Percentiles rank a stretch among this genome's conserved stretches.
Evolutionary conservation across 1,140 invertebrate species (phyloP).

Genomic region (Philotrypesis tridentata): DNA sequence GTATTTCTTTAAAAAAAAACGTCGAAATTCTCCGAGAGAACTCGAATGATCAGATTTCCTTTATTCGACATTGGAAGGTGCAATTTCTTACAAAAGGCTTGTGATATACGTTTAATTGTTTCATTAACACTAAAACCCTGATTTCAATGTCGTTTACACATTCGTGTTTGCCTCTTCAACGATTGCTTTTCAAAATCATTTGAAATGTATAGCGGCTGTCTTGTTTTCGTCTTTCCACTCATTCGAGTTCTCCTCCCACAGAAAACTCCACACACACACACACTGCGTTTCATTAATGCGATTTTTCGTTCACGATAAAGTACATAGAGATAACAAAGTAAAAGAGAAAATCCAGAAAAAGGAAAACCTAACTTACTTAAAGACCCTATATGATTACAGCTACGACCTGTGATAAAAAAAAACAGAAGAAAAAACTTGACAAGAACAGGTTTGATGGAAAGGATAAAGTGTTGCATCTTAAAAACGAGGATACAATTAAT

Average conservation of each 20-base stretch:
- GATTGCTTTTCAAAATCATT: neutral
- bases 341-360: conserved; percentile 46
- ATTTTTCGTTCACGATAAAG: conserved; percentile 17
- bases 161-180: too few relatives aligned
- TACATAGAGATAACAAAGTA: conserved; percentile 35
- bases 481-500: conserved; percentile 59
- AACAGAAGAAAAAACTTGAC: conserved; percentile 53
- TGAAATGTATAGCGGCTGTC: too few relatives aligned
- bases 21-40: conserved; percentile 13
- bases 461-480: conserved; percentile 57
- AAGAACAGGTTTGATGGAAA: conserved; percentile 59
- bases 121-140: neutral
- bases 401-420: conserved; percentile 58
- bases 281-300: conserved; percentile 8
- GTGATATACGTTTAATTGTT: conserved; percentile 9
- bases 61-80: neutral
- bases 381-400: conserved; percentile 57
- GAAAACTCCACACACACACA: neutral
- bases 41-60: neutral
- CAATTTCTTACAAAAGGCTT: conserved; percentile 17
- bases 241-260: neutral
- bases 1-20: conserved; percentile 2
- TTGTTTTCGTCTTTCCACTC: too few relatives aligned
- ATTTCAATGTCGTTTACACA: neutral
- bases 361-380: conserved; percentile 49